Base-by-base conservation (phyloP, 1,140 invertebrate species). In the Eciton burchellii region DNA sequence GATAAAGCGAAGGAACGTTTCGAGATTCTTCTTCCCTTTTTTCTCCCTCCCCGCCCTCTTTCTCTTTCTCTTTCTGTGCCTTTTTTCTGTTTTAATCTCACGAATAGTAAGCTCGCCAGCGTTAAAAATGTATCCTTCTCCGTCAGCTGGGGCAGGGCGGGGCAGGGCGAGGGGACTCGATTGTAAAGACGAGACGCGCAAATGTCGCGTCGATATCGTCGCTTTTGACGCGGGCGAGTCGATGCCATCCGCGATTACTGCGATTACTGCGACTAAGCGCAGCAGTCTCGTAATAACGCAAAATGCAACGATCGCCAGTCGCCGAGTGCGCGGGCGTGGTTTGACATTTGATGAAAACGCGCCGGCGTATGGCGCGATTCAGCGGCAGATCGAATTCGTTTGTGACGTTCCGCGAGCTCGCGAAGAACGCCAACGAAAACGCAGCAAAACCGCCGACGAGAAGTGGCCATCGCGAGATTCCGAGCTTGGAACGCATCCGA, bases 331-430 rank as follows among this genome's bases (percentile, higher is more conserved):
- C 62, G 63, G 68, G 52, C 29, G 49, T 68, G 74, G 65, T 79
- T 79, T 79, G 63, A 79, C 74, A 49, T 79, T n/a, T 79, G 70
- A 79, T 79, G 74, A 79, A 79, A 79, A 79, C 74, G 74, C 74
- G 56, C 74, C n/a, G n/a, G 74, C 49, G 63, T 79, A 79, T 35
- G 65, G 49, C 74, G 70, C 74, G 70, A 79, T 79, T 79, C 74
- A 79, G 70, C 74, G 68, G 68, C 74, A 79, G 70, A 79, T 79
- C 70, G 74, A 79, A 79, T 79, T 79, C 74, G 74, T 79, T 79
- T 79, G 70, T 79, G 74, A 79, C 63, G 68, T 79, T 56, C 70
- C 74, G 74, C 70, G 74, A 79, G 63, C 70, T 79, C 49, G 35
- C 63, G 49, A 63, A 45, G 63, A 70, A 45, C 35, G 63, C 29